phyloP scores from a whole-genome alignment of 2,113 vertebrate species.

The Beaufortia kweichowensis region DNA sequence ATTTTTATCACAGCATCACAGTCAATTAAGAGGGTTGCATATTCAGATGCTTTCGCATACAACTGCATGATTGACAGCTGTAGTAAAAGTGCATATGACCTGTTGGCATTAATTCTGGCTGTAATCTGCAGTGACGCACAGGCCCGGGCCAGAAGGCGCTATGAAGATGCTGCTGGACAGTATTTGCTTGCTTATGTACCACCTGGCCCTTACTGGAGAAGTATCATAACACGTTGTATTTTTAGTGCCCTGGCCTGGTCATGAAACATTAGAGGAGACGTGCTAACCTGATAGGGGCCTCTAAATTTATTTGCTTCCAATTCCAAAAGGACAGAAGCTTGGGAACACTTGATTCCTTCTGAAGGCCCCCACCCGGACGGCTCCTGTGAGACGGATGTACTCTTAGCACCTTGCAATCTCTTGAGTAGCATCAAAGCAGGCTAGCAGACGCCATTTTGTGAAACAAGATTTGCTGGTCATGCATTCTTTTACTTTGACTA shows the following conservation, averaged over 20 bases:
- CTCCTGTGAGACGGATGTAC: constrained; percentile 14
- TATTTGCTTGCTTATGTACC: constrained; percentile 78
- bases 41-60: constrained; percentile 42
- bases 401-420: neutral
- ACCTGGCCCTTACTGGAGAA: constrained; percentile 74
- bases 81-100: constrained; percentile 60
- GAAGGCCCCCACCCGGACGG: neutral
- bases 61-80: constrained; percentile 57
- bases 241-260: constrained; percentile 79
- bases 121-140: constrained; percentile 64
- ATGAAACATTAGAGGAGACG: constrained; percentile 86
- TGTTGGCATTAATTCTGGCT: constrained; percentile 39
- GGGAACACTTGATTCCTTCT: constrained; percentile 42
- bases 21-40: constrained; percentile 38
- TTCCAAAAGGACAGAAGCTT: constrained; percentile 70
- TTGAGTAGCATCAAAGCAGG: neutral
- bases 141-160: constrained; percentile 51
- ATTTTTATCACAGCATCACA: constrained; percentile 7
- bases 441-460: neutral
- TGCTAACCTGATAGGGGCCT: constrained; percentile 77
- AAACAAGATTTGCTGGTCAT: neutral
- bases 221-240: constrained; percentile 90
- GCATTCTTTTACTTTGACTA: neutral
- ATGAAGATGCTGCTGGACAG: constrained; percentile 63
- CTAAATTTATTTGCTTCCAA: constrained; percentile 80